phyloP scores from a whole-genome alignment of 2,888 invertebrate genomes.

The Dione juno region DNA sequence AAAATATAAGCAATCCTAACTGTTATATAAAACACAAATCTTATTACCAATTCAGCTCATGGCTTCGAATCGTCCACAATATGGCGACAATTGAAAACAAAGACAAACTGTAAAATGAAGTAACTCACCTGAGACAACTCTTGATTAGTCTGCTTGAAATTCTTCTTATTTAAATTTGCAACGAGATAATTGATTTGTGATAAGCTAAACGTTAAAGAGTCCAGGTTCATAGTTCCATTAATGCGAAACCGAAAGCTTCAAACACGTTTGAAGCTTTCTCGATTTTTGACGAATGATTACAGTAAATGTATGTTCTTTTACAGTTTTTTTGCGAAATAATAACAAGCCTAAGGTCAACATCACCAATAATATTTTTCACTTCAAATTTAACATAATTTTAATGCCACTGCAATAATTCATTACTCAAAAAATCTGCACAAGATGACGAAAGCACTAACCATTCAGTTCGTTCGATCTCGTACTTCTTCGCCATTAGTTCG shows the following conservation, averaged over 20 bases:
- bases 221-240: constrained; percentile 99
- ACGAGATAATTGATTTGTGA: constrained; percentile 99
- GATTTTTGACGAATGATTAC: constrained; percentile 88
- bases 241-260: constrained; percentile 97
- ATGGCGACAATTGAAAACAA: constrained; percentile 79
- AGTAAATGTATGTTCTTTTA: constrained; percentile 70
- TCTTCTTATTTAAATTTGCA: constrained; percentile 97
- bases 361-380: constrained; percentile 79
- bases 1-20: constrained; percentile 45
- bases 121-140: constrained; percentile 94
- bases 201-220: constrained; percentile 99
- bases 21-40: constrained; percentile 38
- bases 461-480: constrained; percentile 37
- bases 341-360: constrained; percentile 78
- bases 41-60: constrained; percentile 53
- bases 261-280: constrained; percentile 96
- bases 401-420: constrained; percentile 49
- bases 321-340: constrained; percentile 76
- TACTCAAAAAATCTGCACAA: constrained; percentile 13
- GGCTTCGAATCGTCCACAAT: constrained; percentile 66
- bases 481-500: constrained; percentile 30
- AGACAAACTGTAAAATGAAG: constrained; percentile 56
- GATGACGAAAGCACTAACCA: constrained; percentile 62
- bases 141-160: constrained; percentile 94
- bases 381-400: constrained; percentile 70